phyloP scores from a whole-genome alignment of 1,140 invertebrate genomes.

The Hyles euphorbiae region DNA sequence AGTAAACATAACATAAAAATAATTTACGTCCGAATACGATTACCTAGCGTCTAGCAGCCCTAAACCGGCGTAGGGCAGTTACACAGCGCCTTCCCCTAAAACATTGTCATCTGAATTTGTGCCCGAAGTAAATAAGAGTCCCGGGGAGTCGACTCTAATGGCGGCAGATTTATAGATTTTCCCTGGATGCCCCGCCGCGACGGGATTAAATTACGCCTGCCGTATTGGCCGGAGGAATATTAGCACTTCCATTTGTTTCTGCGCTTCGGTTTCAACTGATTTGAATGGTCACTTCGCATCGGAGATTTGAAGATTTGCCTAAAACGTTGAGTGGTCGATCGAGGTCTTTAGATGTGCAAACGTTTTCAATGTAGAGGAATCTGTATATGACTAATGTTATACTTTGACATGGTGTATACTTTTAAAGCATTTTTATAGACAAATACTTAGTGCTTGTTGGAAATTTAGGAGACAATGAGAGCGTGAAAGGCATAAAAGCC shows the following conservation, averaged over 20 bases:
- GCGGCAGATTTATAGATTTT: conserved; percentile 75
- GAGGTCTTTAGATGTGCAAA: background rate
- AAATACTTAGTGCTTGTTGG: too few species aligned
- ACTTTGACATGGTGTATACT: too few species aligned
- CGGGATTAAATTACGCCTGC: conserved; percentile 66
- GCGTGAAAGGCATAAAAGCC: too few species aligned
- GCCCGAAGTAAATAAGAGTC: conserved; percentile 74
- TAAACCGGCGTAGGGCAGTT: conserved; percentile 51
- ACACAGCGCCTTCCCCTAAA: conserved; percentile 70
- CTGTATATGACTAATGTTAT: too few species aligned
- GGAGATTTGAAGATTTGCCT: conserved; percentile 2
- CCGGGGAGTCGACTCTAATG: conserved; percentile 67
- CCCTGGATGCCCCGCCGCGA: conserved; percentile 60
- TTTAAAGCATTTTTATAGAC: too few species aligned
- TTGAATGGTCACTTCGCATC: conserved; percentile 36
- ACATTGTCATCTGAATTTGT: conserved; percentile 75
- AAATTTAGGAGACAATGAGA: too few species aligned
- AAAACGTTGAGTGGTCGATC: background rate
- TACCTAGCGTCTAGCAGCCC: conserved; percentile 36
- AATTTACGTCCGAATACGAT: background rate
- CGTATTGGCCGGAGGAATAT: conserved; percentile 68
- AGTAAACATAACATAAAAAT: background rate
- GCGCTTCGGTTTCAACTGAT: conserved; percentile 47
- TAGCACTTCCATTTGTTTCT: conserved; percentile 68
- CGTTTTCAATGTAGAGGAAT: too few species aligned